Conservation (phyloP, 2,113 vertebrate species). For the Menidia beryllina region DNA sequence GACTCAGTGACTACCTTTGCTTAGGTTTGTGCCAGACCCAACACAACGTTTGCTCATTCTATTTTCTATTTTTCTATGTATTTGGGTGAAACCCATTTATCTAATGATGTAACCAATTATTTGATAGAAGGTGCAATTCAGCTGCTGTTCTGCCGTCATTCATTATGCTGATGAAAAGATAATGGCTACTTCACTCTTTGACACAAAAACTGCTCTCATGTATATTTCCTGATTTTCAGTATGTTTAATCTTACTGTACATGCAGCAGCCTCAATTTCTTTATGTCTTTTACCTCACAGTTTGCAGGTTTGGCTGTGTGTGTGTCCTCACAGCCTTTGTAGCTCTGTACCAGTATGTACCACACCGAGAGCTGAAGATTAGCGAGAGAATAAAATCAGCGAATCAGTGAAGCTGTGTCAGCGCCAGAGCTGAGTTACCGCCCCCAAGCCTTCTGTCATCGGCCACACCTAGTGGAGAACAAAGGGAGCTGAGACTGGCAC, state of each 20-base stretch:
- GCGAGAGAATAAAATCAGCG: conserved; percentile 47
- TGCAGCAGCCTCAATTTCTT: conserved; percentile 13
- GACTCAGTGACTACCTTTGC: conserved; percentile 41
- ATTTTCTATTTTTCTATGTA: no score
- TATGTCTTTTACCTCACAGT: conserved; percentile 28
- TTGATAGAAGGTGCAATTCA: conserved; percentile 34
- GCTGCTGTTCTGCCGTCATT: conserved; percentile 33
- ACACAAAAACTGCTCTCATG: conserved; percentile 4
- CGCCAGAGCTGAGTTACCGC: conserved; percentile 46
- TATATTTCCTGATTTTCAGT: conserved; percentile 8
- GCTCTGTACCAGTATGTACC: conserved; percentile 59
- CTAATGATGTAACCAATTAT: conserved; percentile 24
- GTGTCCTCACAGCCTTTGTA: conserved; percentile 19
- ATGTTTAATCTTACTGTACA: conserved; percentile 9
- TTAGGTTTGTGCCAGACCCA: conserved; percentile 21
- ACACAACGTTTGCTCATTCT: conserved; percentile 36
- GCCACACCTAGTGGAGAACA: conserved; percentile 72
- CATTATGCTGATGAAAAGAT: conserved; percentile 11
- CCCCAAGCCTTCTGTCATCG: conserved; percentile 56
- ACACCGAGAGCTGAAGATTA: conserved; percentile 60
- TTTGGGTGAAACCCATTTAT: no score
- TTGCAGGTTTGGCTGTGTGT: conserved; percentile 1
- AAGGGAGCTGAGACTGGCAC: conserved; percentile 67
- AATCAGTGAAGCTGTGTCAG: conserved; percentile 38
- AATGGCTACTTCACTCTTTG: conserved; percentile 24